Base-by-base conservation (phyloP, 2,797 vertebrate species). In the Steatocranus sp. region DNA sequence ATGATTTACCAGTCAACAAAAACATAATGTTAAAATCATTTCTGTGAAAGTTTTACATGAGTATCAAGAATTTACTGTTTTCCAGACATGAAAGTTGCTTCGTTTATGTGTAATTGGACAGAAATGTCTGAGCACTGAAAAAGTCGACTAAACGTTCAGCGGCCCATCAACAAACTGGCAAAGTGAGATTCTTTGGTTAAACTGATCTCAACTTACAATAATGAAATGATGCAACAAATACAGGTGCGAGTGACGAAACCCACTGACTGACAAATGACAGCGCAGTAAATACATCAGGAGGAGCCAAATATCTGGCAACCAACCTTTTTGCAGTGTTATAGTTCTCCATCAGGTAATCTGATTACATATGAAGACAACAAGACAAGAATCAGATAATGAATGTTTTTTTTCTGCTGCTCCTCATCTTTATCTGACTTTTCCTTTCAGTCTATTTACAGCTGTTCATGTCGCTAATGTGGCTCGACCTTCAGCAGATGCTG, bases 401-500 rank as follows among this genome's bases (percentile, higher is more conserved):
- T 30, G 15, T 25, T 23, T 32, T 43, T 43, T 68, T 46, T 18
- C 38, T 68, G 6, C 66, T 12, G 11, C 58, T 36, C 7, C 18
- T 70, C 23, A 11, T 48, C 41, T 73, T 73, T 18, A 48, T 27
- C 41, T 1, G 6, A 46, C 36, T 25, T 36, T 66, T 38, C 34
- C 5, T 2, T 27, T 17, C 41, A n/a, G 25, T 27, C 10, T 11
- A 5, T 46, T 73, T 12, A 1, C 9, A 73, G 41, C 6, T 48
- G 38, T n/a, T 58, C 56, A 5, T 3, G 38, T 7, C 0, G 66
- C 41, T 70, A 3, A 27, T 0, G 20, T 0, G 18, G 38, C 23
- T 25, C 23, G 6, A 8, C 9, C 9, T 70, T 18, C 38, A 43
- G 66, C 2, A 10, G 38, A 11, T 2, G 7, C 36, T 68, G 63